Conservation (phyloP, 2,113 vertebrate species). For the Channa maculata region DNA sequence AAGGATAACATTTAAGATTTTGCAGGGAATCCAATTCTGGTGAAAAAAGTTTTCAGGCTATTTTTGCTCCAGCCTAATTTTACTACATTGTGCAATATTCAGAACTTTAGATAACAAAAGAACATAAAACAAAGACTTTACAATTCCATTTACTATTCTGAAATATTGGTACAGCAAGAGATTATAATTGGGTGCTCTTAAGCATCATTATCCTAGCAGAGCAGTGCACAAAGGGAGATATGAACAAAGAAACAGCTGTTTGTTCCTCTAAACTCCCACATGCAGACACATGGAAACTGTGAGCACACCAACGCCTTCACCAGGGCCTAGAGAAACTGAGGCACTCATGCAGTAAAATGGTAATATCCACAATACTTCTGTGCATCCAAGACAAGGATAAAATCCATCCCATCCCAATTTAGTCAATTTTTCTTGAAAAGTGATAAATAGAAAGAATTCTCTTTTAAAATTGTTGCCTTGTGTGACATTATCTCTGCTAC, state of each 20-base stretch:
- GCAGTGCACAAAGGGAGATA: constrained; percentile 31
- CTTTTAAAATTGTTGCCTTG: neutral
- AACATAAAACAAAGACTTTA: too few relatives aligned
- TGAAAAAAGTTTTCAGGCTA: too few relatives aligned
- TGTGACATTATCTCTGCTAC: neutral
- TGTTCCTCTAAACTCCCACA: constrained; percentile 73
- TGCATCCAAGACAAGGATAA: constrained; percentile 3
- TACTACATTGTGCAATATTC: too few relatives aligned
- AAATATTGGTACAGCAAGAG: constrained; percentile 3
- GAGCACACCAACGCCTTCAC: constrained; percentile 52
- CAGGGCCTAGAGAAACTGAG: constrained; percentile 36
- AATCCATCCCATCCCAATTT: constrained; percentile 26
- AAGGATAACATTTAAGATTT: too few relatives aligned
- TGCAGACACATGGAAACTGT: constrained; percentile 76
- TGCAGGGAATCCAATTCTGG: too few relatives aligned
- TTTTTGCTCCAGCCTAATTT: too few relatives aligned
- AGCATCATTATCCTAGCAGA: constrained; percentile 24
- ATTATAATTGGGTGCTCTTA: neutral
- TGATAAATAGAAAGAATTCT: constrained; percentile 13
- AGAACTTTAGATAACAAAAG: too few relatives aligned
- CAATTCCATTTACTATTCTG: neutral
- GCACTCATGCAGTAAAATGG: constrained; percentile 34
- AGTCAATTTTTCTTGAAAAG: neutral
- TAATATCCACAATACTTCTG: constrained; percentile 41
- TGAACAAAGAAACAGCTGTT: constrained; percentile 70